Evolutionary conservation across 2,888 invertebrate genomes (phyloP).

Genomic region (Rotaria socialis): DNA sequence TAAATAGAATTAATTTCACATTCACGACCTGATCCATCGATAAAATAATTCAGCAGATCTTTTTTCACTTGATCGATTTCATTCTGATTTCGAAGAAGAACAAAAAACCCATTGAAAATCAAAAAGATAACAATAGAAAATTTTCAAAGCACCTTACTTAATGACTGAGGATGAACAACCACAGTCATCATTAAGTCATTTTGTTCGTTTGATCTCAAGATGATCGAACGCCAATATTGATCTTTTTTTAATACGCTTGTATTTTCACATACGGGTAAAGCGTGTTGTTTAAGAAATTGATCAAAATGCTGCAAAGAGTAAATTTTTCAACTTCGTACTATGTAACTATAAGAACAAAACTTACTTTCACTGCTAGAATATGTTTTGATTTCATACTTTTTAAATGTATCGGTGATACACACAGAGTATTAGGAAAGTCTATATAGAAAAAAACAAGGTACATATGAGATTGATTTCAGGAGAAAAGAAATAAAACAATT

Average conservation of each 20-base stretch:
- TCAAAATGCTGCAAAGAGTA: neutral
- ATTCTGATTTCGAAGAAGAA: neutral
- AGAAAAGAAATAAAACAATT: neutral
- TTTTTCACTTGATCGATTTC: constrained; percentile 9
- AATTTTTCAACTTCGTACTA: neutral
- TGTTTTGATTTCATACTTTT: constrained; percentile 20
- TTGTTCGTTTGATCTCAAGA: constrained; percentile 1
- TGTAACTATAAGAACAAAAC: no score
- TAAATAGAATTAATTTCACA: constrained; percentile 7
- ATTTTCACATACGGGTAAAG: neutral
- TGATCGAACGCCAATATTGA: constrained; percentile 6
- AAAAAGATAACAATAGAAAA: neutral
- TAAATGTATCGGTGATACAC: neutral
- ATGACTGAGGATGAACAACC: constrained; percentile 13
- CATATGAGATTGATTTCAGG: neutral
- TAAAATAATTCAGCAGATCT: constrained; percentile 27
- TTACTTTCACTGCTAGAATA: neutral
- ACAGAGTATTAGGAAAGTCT: neutral
- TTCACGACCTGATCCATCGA: neutral
- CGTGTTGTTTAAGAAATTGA: constrained; percentile 18
- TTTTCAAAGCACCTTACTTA: constrained; percentile 13
- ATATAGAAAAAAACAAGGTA: neutral
- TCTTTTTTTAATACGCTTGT: neutral
- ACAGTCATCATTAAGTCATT: neutral
- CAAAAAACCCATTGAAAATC: neutral